Evolutionary conservation across 2,113 vertebrate species (phyloP), one percentile per base, ranked within the genome.

Genomic region (Rhabdomys dilectus): DNA sequence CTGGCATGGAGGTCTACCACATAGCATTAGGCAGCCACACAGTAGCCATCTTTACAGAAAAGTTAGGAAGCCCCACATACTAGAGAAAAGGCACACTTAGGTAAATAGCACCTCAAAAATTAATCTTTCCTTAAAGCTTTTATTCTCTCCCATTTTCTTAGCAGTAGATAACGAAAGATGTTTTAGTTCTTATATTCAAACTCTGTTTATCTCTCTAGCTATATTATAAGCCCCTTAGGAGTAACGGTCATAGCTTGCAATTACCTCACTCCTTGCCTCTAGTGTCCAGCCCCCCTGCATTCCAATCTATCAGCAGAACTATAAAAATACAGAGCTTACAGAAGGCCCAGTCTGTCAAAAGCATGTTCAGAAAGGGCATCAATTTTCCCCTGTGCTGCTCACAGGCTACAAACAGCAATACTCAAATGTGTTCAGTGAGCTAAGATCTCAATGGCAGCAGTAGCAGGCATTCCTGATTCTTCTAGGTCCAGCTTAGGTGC

Each of bases 121-220:
- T 87, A 89, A 91, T 34, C 16, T 77, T 39, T 88, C 42, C 48
- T 91, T 29, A 13, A 45, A 87, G 66, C 87, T 84, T 31, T 64
- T 22, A 22, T 88, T 17, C 51, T 19, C 81, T 45, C n/a, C 90
- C 45, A 48, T 36, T 72, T 91, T 73, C 29, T 64, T 75, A 42
- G 13, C 70, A 31, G 15, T 76, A 39, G 70, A 22, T 36, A 88
- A 13, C 36, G 51, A 66, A 64, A 93, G 58, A 4, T 58, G 64
- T 29, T 72, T 68, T 93, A 13, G 39, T 64, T 97, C 48, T 73
- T 53, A 29, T 87, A 89, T 89, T 77, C n/a, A 80, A 48, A 77
- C 21, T 51, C 4, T 31, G 15, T 84, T 88, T 85, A 42, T 36
- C 60, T 72, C 36, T 51, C 60, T 62, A 48, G 16, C 42, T 80